These are phyloP conservation scores for Bombycilla garrulus DNA, from an alignment of 2,113 vertebrate species.

Conservation along the genomic window DNA sequence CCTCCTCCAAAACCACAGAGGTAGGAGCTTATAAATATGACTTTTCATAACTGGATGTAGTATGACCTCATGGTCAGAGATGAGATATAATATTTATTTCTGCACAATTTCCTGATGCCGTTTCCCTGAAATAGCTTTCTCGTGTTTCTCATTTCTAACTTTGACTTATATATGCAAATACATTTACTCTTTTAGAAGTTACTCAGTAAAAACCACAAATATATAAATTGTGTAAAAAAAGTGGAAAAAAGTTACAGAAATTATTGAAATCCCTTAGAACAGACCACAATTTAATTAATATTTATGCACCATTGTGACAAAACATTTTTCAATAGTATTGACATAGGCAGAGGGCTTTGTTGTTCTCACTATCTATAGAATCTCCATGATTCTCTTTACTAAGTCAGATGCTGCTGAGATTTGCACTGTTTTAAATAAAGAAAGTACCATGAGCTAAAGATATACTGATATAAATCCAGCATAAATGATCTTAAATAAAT, in stretches of 20 bases:
- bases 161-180: background rate
- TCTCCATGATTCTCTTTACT: background rate
- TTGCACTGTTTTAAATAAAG: background rate
- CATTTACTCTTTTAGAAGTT: background rate
- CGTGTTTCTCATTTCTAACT: background rate
- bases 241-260: background rate
- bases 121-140: slow-evolving; percentile 14
- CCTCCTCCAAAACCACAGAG: background rate
- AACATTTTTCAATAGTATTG: background rate
- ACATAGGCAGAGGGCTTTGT: background rate
- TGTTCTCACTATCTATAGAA: background rate
- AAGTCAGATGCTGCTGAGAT: background rate
- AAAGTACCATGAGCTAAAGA: background rate
- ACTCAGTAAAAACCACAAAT: background rate
- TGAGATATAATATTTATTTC: slow-evolving; percentile 32
- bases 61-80: slow-evolving; percentile 20
- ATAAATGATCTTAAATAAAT: background rate
- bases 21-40: slow-evolving; percentile 20
- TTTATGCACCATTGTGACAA: background rate
- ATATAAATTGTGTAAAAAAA: background rate
- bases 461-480: background rate
- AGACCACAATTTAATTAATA: background rate
- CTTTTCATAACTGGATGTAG: slow-evolving; percentile 22
- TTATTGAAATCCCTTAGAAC: background rate
- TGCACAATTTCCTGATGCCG: slow-evolving; percentile 39